Percentiles rank a stretch among this genome's conserved stretches.
These are phyloP conservation scores for Euura lappo DNA, from an alignment of 1,140 invertebrate genomes.

Conservation along the genomic window DNA sequence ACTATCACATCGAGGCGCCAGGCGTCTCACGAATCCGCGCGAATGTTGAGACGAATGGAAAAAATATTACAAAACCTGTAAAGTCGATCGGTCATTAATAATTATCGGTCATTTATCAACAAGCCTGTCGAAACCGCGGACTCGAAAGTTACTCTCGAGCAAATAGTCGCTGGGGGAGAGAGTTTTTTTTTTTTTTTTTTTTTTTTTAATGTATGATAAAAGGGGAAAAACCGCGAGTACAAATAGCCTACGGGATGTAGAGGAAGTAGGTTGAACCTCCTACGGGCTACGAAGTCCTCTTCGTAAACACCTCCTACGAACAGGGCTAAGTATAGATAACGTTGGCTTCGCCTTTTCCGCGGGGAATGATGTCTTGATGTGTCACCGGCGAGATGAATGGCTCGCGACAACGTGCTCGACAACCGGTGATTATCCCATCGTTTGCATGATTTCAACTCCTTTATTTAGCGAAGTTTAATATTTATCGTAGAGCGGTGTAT, in stretches of 20 bases:
- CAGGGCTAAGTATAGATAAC: slow-evolving; percentile 13
- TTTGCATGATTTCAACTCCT: slow-evolving; percentile 17
- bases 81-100: no score
- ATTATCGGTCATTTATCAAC: no score
- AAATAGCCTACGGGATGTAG: no score
- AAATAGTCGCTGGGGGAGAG: no score
- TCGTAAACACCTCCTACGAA: slow-evolving; percentile 30
- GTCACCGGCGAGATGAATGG: slow-evolving; percentile 23
- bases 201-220: neutral
- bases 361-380: slow-evolving; percentile 35
- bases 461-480: slow-evolving; percentile 16
- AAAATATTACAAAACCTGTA: no score
- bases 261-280: no score
- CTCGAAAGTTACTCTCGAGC: no score
- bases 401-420: slow-evolving; percentile 13
- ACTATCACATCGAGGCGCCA: neutral
- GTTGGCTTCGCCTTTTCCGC: slow-evolving; percentile 19
- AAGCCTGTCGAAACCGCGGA: no score
- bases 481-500: slow-evolving; percentile 1
- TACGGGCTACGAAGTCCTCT: slow-evolving; percentile 17
- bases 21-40: no score
- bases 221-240: neutral
- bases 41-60: no score
- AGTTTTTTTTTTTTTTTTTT: no score
- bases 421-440: slow-evolving; percentile 31